Conservation (phyloP, 2,113 vertebrate genomes). For the Ploceus nigricollis region DNA sequence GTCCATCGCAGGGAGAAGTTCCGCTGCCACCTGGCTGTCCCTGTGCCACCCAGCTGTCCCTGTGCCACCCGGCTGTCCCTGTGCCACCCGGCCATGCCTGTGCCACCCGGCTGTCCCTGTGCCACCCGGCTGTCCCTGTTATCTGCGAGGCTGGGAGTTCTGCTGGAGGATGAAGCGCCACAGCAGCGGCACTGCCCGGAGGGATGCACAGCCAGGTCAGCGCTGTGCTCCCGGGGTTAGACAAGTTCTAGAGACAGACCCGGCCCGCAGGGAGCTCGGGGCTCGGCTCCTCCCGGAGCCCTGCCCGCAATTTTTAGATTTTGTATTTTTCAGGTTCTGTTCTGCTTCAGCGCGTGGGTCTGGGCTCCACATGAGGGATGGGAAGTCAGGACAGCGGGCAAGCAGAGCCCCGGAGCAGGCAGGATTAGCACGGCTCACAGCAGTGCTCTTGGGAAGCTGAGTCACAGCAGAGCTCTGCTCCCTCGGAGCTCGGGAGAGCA, state of each 20-base stretch:
- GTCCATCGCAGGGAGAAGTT: no score
- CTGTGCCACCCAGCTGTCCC: no score
- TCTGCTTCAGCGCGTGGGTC: no score
- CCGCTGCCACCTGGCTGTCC: no score
- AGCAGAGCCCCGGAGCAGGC: not conserved
- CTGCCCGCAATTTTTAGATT: not conserved
- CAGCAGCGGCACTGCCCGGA: conserved; percentile 32
- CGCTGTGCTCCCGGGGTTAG: conserved; percentile 5
- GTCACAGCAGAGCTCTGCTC: not conserved
- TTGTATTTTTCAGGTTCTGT: no score
- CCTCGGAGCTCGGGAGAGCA: not conserved
- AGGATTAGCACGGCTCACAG: not conserved
- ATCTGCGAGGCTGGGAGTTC: conserved; percentile 40
- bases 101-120: no score
- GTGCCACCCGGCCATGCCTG: no score
- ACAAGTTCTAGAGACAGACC: conserved; percentile 39
- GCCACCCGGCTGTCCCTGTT: conserved; percentile 32
- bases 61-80: no score
- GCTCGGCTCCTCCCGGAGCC: not conserved
- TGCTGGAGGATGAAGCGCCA: conserved; percentile 35
- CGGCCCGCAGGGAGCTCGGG: conserved; percentile 15
- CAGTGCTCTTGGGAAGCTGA: not conserved
- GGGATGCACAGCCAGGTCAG: conserved; percentile 49
- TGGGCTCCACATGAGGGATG: no score
- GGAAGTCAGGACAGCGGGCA: not conserved